Evolutionary conservation across 2,888 invertebrate species (phyloP).

Genomic region (Drosophila rubida): DNA sequence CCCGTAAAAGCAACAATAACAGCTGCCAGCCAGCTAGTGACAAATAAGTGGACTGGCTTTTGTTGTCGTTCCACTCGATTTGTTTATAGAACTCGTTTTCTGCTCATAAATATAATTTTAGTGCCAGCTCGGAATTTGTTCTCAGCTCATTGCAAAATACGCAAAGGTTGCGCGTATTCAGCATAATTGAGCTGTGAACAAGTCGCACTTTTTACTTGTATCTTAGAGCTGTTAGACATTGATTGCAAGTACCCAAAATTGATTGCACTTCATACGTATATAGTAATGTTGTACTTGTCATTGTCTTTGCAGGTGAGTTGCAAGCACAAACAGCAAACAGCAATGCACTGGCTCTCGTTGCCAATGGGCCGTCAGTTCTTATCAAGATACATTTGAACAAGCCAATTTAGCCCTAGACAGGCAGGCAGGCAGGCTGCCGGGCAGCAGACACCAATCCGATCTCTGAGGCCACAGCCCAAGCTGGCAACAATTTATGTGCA

Average conservation of each 20-base stretch:
- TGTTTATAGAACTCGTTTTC: slow-evolving; percentile 61
- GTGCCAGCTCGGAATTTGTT: slow-evolving; percentile 18
- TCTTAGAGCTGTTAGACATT: background rate
- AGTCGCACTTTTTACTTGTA: slow-evolving; percentile 24
- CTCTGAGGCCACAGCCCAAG: background rate
- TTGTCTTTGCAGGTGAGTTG: slow-evolving; percentile 65
- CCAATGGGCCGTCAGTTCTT: slow-evolving; percentile 58
- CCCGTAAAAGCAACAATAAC: slow-evolving; percentile 36
- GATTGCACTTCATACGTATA: background rate
- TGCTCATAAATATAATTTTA: slow-evolving; percentile 30
- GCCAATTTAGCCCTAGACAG: slow-evolving; percentile 59
- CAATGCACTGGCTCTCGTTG: slow-evolving; percentile 33
- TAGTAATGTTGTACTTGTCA: background rate
- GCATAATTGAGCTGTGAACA: slow-evolving; percentile 28
- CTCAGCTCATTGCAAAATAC: slow-evolving; percentile 12
- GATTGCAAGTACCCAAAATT: background rate
- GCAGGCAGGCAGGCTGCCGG: too few species aligned
- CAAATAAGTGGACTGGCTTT: slow-evolving; percentile 65
- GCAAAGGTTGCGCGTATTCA: slow-evolving; percentile 5
- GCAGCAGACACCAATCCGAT: slow-evolving; percentile 11
- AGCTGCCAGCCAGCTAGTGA: slow-evolving; percentile 48
- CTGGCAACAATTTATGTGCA: slow-evolving; percentile 20
- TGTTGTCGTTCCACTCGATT: slow-evolving; percentile 55
- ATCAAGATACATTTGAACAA: slow-evolving; percentile 62
- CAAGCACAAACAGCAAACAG: slow-evolving; percentile 13